A percentile compares a stretch with the other conserved stretches of the same genome.
phyloP scores from a whole-genome alignment of 2,797 vertebrate species.

The Yasuhikotakia modesta region DNA sequence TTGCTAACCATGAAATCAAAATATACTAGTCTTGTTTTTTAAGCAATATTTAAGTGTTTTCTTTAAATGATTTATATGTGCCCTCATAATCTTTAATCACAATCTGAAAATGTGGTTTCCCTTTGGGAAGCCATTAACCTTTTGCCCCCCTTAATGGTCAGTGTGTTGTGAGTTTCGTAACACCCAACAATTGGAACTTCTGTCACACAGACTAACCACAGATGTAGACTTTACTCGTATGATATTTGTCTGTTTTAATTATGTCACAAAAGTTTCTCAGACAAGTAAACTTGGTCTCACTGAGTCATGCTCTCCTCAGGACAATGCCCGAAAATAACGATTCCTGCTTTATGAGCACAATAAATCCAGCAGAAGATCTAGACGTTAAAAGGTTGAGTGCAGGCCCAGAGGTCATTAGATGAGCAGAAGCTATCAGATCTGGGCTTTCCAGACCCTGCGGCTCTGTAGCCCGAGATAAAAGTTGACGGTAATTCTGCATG shows the following conservation, averaged over 20 bases:
- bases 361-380: slow-evolving; percentile 49
- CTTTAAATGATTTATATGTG: no score
- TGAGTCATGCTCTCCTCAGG: slow-evolving; percentile 29
- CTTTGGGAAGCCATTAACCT: no score
- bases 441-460: slow-evolving; percentile 46
- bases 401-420: slow-evolving; percentile 58
- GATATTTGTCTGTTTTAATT: slow-evolving; percentile 17
- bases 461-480: slow-evolving; percentile 58
- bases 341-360: slow-evolving; percentile 47
- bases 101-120: no score
- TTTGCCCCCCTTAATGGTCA: no score
- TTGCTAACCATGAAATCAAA: no score
- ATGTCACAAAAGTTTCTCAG: slow-evolving; percentile 15
- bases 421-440: slow-evolving; percentile 53
- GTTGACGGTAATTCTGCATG: slow-evolving; percentile 57
- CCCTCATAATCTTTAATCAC: no score
- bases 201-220: not conserved
- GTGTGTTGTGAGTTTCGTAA: no score
- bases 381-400: slow-evolving; percentile 51
- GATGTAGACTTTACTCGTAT: not conserved
- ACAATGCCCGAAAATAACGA: slow-evolving; percentile 45
- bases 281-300: slow-evolving; percentile 27
- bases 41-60: no score
- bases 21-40: no score
- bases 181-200: no score